Conservation (phyloP, 1,140 invertebrate species). For the Apis florea region DNA sequence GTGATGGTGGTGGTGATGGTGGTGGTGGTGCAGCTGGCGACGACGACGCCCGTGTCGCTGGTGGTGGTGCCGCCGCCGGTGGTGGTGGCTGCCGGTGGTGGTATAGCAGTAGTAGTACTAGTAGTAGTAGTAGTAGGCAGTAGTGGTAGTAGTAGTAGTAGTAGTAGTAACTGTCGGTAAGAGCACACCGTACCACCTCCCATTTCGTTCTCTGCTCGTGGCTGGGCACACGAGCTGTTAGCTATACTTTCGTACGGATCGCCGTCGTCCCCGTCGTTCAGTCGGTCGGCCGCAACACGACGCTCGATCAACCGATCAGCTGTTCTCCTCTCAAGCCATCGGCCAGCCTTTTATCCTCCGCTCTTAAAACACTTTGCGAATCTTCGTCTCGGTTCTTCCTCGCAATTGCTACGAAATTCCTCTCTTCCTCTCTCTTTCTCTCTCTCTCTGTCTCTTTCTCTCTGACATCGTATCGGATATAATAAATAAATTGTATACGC, state of each 20-base stretch:
- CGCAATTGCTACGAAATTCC: neutral
- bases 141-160: constrained; percentile 53
- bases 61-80: constrained; percentile 33
- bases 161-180: constrained; percentile 68
- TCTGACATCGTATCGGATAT: no score
- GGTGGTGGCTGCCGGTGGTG: constrained; percentile 39
- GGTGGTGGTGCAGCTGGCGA: constrained; percentile 37
- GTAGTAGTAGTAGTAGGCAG: constrained; percentile 59
- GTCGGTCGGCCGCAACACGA: constrained; percentile 56
- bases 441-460: no score
- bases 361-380: neutral
- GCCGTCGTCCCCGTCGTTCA: constrained; percentile 56
- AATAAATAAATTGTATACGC: neutral
- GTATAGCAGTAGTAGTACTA: constrained; percentile 61
- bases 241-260: constrained; percentile 59
- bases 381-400: neutral
- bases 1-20: constrained; percentile 13
- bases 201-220: constrained; percentile 51
- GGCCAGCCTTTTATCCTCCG: neutral
- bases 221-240: constrained; percentile 48
- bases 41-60: constrained; percentile 29
- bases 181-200: constrained; percentile 69
- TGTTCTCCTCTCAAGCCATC: constrained; percentile 34
- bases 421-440: no score
- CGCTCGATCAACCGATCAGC: constrained; percentile 64